These are phyloP conservation scores for Acropora tenuis DNA, from an alignment of 64 coral and sea anemone genomes.

Conservation along the genomic window DNA sequence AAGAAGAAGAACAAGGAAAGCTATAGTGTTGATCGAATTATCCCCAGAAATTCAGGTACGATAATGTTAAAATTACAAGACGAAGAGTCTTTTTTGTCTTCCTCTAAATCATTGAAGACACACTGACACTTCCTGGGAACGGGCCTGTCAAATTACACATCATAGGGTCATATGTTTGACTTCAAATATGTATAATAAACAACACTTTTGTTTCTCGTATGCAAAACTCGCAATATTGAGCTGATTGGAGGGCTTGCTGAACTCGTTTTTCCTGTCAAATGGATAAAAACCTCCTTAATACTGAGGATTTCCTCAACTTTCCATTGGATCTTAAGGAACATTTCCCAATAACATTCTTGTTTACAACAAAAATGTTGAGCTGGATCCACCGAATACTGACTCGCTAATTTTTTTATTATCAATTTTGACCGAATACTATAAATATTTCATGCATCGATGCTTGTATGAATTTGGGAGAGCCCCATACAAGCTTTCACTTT, in stretches of 20 bases:
- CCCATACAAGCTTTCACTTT: slow-evolving; percentile 10
- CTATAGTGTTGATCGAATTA: too few species aligned
- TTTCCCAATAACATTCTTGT: background rate
- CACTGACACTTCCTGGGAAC: background rate
- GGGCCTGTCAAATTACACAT: too few species aligned
- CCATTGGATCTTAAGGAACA: background rate
- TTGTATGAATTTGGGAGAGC: background rate
- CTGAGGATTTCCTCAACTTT: background rate
- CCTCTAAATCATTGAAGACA: background rate
- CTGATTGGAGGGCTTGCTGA: background rate
- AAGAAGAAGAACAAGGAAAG: too few species aligned
- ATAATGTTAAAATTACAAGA: too few species aligned
- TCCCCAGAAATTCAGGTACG: too few species aligned
- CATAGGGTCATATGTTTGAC: background rate
- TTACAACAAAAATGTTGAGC: background rate
- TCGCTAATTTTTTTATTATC: slow-evolving; percentile 5
- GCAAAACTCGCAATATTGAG: background rate
- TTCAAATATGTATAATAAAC: background rate
- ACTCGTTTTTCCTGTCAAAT: background rate
- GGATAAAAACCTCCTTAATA: background rate
- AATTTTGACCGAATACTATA: slow-evolving; percentile 12
- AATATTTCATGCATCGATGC: slow-evolving; percentile 19
- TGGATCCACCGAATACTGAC: slow-evolving; percentile 5
- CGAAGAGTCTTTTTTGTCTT: too few species aligned
- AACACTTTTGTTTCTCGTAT: background rate